Base-by-base conservation (phyloP, 2,888 invertebrate species). In the Clanis bilineata region DNA sequence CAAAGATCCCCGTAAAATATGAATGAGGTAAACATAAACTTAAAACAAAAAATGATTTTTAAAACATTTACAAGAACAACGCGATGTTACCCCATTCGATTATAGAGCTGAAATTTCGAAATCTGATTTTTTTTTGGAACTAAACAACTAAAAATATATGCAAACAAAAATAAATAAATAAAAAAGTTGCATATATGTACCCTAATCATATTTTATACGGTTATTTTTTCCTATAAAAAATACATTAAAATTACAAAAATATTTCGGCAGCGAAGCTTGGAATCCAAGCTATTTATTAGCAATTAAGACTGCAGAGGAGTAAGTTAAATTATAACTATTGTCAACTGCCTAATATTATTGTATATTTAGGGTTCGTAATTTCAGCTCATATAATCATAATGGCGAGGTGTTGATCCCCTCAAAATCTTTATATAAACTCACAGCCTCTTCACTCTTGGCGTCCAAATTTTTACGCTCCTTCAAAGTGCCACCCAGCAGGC, bases 401-500 rank as follows among this genome's bases (percentile, higher is more conserved):
- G 68, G 64, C 65, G 38, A 63, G 64, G 62, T 64, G 45, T 63
- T 62, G 61, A 63, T 62, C 63, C 62, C 64, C 62, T 62, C 58
- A 66, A 54, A 79, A 80, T 74, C 77, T 69, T 73, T 73, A 73
- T 69, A 63, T 63, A 76, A 90, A 94, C 95, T 95, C 95, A 96
- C 96, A 87, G 94, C 93, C 90, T 93, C 91, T 79, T 94, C 91
- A 72, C 95, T 94, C 74, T 93, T 92, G 67, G 93, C 90, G 83
- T 96, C 96, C 90, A 94, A 93, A 83, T 95, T 93, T 83, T 95
- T 94, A 69, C 94, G 92, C 73, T 93, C 88, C 89, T 93, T 94
- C 77, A 95, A 82, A 45, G 94, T 93, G 77, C 96, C 96, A 72
- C 95, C 95, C 88, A 96, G 94, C 85, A 96, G 93, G 77, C 93